Percentiles rank a stretch among this genome's conserved stretches.
Conservation (phyloP, 2,888 invertebrate species). For the Erebia epiphron region DNA sequence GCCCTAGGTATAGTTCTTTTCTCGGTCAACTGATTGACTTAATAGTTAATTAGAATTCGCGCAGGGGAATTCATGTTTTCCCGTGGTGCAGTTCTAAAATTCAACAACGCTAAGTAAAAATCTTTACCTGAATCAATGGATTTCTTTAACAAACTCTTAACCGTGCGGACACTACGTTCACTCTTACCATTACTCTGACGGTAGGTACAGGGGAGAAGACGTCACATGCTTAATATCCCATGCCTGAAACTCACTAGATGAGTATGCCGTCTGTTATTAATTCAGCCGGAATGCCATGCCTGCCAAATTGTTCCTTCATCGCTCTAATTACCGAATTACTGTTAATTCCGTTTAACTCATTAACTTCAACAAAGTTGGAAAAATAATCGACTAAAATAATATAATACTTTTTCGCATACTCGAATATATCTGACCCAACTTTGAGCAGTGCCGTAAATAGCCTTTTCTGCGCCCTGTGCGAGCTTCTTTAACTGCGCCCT, state of each 20-base stretch:
- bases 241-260: constrained; percentile 34
- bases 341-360: too few species aligned
- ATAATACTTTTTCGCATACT: constrained; percentile 36
- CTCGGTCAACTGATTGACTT: too few species aligned
- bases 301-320: too few species aligned
- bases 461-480: too few species aligned
- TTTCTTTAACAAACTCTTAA: constrained; percentile 35
- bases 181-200: constrained; percentile 36
- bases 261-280: constrained; percentile 39
- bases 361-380: constrained; percentile 41
- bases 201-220: constrained; percentile 35
- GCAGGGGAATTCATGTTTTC: constrained; percentile 30
- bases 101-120: constrained; percentile 36
- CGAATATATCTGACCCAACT: constrained; percentile 41
- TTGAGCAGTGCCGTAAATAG: constrained; percentile 40
- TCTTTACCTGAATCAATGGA: constrained; percentile 22
- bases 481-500: too few species aligned
- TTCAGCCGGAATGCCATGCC: constrained; percentile 38
- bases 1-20: neutral
- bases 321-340: too few species aligned
- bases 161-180: constrained; percentile 34
- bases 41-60: constrained; percentile 21
- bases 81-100: constrained; percentile 32
- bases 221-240: constrained; percentile 35
- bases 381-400: constrained; percentile 39